Evolutionary conservation across 2,888 invertebrate genomes (phyloP).

Genomic region (Lucinisca nassula): DNA sequence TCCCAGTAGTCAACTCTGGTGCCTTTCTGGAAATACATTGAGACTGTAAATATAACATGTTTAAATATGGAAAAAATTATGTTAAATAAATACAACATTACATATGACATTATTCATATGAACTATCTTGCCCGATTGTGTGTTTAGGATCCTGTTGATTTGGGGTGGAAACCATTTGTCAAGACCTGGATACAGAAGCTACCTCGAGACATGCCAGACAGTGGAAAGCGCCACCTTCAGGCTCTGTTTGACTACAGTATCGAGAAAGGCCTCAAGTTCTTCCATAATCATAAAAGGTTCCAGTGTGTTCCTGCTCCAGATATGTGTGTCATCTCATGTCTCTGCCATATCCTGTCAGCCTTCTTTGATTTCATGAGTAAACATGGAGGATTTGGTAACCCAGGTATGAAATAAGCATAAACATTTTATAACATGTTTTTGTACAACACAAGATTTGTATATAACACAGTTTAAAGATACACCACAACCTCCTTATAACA

Average conservation of each 20-base stretch:
- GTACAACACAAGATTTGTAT: no score
- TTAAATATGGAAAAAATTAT: no score
- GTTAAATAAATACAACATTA: no score
- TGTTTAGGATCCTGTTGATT: slow-evolving; percentile 88
- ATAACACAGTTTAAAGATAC: no score
- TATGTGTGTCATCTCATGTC: slow-evolving; percentile 81
- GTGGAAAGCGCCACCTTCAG: slow-evolving; percentile 84
- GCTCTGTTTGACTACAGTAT: slow-evolving; percentile 85
- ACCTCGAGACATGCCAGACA: slow-evolving; percentile 85
- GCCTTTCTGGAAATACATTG: no score
- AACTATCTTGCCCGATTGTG: no score
- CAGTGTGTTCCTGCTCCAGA: slow-evolving; percentile 84
- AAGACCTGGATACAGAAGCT: slow-evolving; percentile 86
- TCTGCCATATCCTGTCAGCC: slow-evolving; percentile 86
- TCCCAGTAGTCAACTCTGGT: no score
- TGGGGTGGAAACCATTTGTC: slow-evolving; percentile 87
- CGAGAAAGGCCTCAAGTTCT: slow-evolving; percentile 85
- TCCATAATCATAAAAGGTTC: slow-evolving; percentile 77
- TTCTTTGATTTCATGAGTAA: slow-evolving; percentile 86
- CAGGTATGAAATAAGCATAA: no score
- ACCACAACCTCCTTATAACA: no score
- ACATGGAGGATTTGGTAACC: slow-evolving; percentile 86
- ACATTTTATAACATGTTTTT: no score
- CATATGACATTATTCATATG: no score
- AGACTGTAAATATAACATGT: no score